Conservation (phyloP, 2,888 invertebrate genomes). For the Myopa tessellatipennis region DNA sequence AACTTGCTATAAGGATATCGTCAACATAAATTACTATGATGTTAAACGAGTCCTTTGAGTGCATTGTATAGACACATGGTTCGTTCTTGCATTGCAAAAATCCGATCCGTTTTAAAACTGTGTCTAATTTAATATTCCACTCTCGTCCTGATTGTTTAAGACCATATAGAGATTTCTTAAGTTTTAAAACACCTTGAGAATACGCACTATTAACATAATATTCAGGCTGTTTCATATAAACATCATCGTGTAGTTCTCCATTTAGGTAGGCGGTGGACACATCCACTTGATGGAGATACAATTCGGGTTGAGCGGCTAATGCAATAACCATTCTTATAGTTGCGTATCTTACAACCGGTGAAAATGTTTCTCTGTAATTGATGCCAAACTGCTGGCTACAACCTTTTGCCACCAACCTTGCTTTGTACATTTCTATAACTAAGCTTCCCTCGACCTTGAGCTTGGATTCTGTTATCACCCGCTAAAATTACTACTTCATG, state of each 20-base stretch:
- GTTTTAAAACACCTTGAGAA: not conserved
- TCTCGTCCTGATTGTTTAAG: constrained; percentile 14
- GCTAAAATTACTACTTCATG: no score
- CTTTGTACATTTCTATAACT: constrained; percentile 33
- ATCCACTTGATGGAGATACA: constrained; percentile 35
- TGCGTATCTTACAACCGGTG: constrained; percentile 13
- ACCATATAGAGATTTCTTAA: not conserved
- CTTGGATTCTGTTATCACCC: no score
- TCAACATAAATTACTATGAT: constrained; percentile 46
- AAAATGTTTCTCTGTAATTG: no score
- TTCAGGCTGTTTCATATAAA: constrained; percentile 19
- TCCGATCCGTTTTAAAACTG: no score
- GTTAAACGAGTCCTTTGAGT: constrained; percentile 17
- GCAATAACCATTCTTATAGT: constrained; percentile 30
- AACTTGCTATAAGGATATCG: constrained; percentile 42
- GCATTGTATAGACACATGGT: constrained; percentile 42
- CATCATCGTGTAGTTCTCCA: constrained; percentile 20
- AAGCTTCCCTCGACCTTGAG: no score
- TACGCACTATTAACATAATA: not conserved
- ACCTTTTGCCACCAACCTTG: constrained; percentile 39
- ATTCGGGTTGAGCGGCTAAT: constrained; percentile 30
- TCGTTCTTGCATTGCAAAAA: constrained; percentile 35
- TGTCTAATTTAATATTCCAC: not conserved
- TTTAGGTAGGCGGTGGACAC: constrained; percentile 32
- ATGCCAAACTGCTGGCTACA: no score